Base-by-base conservation (phyloP, 2,797 vertebrate species). In the Atherinosoma microstoma region DNA sequence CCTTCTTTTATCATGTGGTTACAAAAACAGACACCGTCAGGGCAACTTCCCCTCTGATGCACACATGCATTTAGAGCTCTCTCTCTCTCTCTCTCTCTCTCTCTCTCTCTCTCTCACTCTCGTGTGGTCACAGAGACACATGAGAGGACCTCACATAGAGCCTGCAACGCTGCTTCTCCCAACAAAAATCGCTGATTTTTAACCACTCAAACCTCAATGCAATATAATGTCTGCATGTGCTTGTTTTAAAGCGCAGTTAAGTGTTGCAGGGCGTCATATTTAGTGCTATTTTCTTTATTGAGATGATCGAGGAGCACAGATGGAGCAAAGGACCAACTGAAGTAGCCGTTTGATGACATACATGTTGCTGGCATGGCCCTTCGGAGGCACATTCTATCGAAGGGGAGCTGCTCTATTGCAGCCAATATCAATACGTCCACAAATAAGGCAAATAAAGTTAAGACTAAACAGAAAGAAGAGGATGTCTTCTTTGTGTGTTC, bases 221-320 rank as follows among this genome's bases (percentile, higher is more conserved):
- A 84, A 77, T 79, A 84, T 86, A 91, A 87, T 88, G 88, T 85
- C 84, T 87, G 89, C 91, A 90, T 87, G 80, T 91, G 89, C 85
- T 93, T 86, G 84, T 93, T 94, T 93, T 87, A 89, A 92, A 88
- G 89, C 83, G 86, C 88, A 90, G 89, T 91, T 89, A 91, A 89
- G 84, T 75, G 78, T 67, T 61, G 54, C 82, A 80, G 84, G 70
- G 86, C 70, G 51, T 86, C 72, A 79, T 89, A 71, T 91, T 87
- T 79, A 79, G 60, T 30, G 7, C 68, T 79, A 38, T 76, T 86
- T 87, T 71, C 64, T 80, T 86, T 73, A 66, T 75, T 49, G 67
- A 64, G 68, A 84, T 76, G 72, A 80, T 75, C 53, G 64, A 79
- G 66, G 59, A 77, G 74, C 53, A 67, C 72, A 38, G 61, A 81